A percentile compares a stretch with the other conserved stretches of the same genome.
phyloP scores from a whole-genome alignment of 2,888 invertebrate species.

The Neoaliturus tenellus region DNA sequence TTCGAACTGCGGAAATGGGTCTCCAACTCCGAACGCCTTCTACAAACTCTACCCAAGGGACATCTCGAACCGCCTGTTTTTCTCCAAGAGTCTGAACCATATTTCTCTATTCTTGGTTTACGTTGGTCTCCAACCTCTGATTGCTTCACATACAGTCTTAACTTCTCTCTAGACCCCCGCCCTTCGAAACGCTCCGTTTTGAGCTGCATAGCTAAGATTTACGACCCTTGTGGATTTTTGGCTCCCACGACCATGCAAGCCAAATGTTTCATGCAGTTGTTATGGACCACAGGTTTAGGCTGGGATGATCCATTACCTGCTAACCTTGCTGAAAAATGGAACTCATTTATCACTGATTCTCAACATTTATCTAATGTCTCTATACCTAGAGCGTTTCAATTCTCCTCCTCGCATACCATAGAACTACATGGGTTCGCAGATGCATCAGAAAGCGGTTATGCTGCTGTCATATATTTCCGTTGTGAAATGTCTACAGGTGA shows the following conservation, averaged over 20 bases:
- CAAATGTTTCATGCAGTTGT: slow-evolving; percentile 39
- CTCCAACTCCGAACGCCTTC: too few species aligned
- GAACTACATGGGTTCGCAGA: slow-evolving; percentile 23
- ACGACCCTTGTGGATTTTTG: slow-evolving; percentile 24
- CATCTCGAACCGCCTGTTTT: not conserved
- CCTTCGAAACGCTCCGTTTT: not conserved
- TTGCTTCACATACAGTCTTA: not conserved
- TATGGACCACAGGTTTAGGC: slow-evolving; percentile 16
- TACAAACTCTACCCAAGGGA: not conserved
- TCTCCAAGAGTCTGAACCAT: not conserved
- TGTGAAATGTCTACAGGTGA: not conserved
- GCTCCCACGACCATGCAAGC: too few species aligned
- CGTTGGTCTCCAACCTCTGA: not conserved
- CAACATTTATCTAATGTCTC: not conserved
- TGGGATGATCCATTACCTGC: slow-evolving; percentile 27
- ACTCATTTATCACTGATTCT: too few species aligned
- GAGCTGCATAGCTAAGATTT: slow-evolving; percentile 2
- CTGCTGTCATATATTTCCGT: too few species aligned
- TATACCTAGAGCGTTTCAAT: slow-evolving; percentile 3
- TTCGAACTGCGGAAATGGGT: too few species aligned
- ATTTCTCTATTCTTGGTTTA: not conserved
- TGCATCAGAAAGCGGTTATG: slow-evolving; percentile 45
- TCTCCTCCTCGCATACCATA: not conserved
- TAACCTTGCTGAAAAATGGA: too few species aligned
- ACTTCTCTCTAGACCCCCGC: not conserved